Base-by-base conservation (phyloP, 2,888 invertebrate genomes). In the Amphipoea lucens region DNA sequence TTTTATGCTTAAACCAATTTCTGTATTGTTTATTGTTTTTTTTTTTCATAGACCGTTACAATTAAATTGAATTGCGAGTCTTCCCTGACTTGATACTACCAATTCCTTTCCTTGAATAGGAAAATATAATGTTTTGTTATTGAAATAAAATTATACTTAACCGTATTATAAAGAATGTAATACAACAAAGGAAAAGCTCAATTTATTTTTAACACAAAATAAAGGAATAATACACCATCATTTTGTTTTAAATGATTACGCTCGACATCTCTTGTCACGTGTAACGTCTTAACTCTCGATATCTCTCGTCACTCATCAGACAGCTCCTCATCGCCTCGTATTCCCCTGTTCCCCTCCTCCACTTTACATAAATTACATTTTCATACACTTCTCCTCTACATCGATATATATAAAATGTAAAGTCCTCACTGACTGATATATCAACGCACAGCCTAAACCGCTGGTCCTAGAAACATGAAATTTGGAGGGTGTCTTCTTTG, bases 351-450 rank as follows among this genome's bases (percentile, higher is more conserved):
- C 54, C 65, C 48, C 42, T 36, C 14, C 57, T 62, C 70, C 74
- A 84, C 79, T 87, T 85, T 84, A 76, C 76, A 85, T 84, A 85
- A 83, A 85, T 85, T 76, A 74, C 74, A 60, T 82, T 68, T 60
- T 79, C 71, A 66, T 71, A 86, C 54, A 71, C 68, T 68, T 76
- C 65, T 67, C 23, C 51, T 75, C 83, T 69, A 67, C 42, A 65
- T 72, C 29, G 29, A 29, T 29, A 29, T 29, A 29, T 29, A 29
- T 29, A 29, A 29, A 29, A 29, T 29, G 29, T 29, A 29, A 29
- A 29, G 29, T 29, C 29, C 29, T 29, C 29, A 29, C 29, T 29
- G 29, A 29, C 29, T 29, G 29, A 29, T 29, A 29, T 29, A 29
- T 29, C 29, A 29, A 29, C 29, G 29, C 29, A 29, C 29, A 29